phyloP scores from a whole-genome alignment of 2,797 vertebrate species.

The Coilia nasus region DNA sequence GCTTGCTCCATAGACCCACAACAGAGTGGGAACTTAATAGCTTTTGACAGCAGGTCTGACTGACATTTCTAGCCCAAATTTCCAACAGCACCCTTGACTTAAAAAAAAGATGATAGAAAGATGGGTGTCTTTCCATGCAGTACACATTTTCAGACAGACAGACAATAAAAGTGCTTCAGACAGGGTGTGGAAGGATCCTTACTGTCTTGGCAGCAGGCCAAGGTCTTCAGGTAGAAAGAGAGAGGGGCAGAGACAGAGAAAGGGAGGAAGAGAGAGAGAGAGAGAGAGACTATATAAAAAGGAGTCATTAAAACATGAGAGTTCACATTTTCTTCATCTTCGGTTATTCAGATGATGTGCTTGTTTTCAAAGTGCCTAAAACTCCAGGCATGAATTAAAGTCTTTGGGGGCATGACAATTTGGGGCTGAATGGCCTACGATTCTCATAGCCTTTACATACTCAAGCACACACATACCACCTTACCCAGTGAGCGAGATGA shows the following conservation, averaged over 20 bases:
- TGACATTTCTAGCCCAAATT: background rate
- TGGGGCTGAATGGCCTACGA: background rate
- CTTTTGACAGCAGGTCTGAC: background rate
- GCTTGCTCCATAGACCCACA: background rate
- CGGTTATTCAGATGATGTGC: background rate
- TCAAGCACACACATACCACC: conserved; percentile 46
- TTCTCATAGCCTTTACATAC: background rate
- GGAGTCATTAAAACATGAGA: background rate
- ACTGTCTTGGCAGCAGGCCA: background rate
- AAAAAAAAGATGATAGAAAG: background rate
- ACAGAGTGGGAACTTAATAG: background rate
- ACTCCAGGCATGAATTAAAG: background rate
- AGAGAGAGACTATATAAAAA: background rate
- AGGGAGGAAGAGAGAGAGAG: too few relatives aligned
- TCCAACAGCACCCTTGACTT: background rate
- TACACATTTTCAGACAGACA: background rate
- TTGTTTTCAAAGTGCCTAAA: background rate
- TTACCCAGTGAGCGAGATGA: conserved; percentile 90
- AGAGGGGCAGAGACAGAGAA: background rate
- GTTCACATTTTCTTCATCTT: background rate
- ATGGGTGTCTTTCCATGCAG: background rate
- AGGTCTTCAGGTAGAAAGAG: background rate
- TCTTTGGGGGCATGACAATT: background rate
- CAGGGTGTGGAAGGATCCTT: background rate
- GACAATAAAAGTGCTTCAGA: background rate